Percentiles rank a stretch among this genome's conserved stretches.
Evolutionary conservation across 2,113 vertebrate species (phyloP).

Genomic region (Syngnathus floridae): DNA sequence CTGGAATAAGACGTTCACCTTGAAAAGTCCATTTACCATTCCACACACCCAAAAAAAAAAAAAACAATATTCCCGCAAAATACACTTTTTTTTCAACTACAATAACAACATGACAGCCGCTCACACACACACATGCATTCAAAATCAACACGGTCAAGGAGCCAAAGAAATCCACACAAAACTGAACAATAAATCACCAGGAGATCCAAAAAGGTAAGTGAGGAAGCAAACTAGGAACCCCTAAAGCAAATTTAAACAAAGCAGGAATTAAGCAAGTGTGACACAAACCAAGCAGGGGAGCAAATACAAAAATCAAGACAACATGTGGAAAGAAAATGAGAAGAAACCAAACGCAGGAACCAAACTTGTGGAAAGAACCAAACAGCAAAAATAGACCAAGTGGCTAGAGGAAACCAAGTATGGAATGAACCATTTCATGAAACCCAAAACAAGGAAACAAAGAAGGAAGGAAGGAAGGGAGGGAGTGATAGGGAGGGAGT

Average conservation of each 20-base stretch:
- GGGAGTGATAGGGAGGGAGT: too few species aligned
- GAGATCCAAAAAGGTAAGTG: not conserved
- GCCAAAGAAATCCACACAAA: not conserved
- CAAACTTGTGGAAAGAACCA: too few species aligned
- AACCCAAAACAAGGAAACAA: too few species aligned
- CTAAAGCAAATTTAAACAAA: not conserved
- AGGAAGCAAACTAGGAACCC: not conserved
- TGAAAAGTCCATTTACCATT: conserved; percentile 78
- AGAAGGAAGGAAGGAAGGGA: too few species aligned
- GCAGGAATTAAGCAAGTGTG: not conserved
- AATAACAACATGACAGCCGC: conserved; percentile 47
- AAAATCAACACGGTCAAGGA: too few species aligned
- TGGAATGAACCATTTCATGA: too few species aligned
- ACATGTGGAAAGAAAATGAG: too few species aligned
- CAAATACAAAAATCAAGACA: too few species aligned
- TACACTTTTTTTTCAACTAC: conserved; percentile 47
- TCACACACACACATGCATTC: not conserved
- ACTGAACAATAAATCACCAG: not conserved
- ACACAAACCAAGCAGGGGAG: not conserved
- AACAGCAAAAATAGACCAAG: too few species aligned
- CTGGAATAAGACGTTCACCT: conserved; percentile 75
- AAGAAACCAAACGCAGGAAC: too few species aligned
- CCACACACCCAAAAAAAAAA: conserved; percentile 26
- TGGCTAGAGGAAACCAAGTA: too few species aligned
- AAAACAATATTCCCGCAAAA: conserved; percentile 5